Percentiles rank a stretch among this genome's conserved stretches.
Conservation (phyloP, 1,140 invertebrate genomes). For the Tetramorium simillimum region DNA sequence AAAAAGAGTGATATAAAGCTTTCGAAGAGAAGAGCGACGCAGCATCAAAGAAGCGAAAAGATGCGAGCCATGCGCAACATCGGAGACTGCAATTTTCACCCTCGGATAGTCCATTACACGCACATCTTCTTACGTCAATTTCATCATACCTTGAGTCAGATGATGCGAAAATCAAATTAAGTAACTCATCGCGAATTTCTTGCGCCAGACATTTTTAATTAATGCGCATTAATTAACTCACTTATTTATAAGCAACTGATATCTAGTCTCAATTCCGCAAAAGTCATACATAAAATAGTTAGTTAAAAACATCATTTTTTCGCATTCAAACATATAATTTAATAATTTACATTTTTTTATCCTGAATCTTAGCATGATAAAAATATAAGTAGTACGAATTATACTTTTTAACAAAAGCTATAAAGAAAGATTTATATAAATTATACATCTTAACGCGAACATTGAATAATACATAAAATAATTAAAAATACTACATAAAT, state of each 20-base stretch:
- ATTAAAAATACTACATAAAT: background rate
- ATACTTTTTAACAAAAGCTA: background rate
- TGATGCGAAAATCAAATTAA: background rate
- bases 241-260: background rate
- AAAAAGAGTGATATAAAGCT: constrained; percentile 13
- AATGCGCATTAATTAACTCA: background rate
- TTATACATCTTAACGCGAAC: background rate
- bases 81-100: constrained; percentile 71
- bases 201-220: too few relatives aligned
- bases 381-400: background rate
- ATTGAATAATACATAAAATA: background rate
- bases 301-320: background rate
- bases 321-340: background rate
- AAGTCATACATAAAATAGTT: background rate
- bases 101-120: constrained; percentile 36
- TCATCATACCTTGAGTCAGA: background rate
- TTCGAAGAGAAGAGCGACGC: background rate
- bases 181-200: background rate
- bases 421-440: constrained; percentile 5
- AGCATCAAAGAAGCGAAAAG: constrained; percentile 73
- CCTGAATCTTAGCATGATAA: background rate
- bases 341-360: background rate
- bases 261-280: background rate
- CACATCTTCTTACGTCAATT: constrained; percentile 29
- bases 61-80: constrained; percentile 42